Evolutionary conservation across 2,113 vertebrate genomes (phyloP), one percentile per base, ranked within the genome.

Genomic region (Gila orcuttii): DNA sequence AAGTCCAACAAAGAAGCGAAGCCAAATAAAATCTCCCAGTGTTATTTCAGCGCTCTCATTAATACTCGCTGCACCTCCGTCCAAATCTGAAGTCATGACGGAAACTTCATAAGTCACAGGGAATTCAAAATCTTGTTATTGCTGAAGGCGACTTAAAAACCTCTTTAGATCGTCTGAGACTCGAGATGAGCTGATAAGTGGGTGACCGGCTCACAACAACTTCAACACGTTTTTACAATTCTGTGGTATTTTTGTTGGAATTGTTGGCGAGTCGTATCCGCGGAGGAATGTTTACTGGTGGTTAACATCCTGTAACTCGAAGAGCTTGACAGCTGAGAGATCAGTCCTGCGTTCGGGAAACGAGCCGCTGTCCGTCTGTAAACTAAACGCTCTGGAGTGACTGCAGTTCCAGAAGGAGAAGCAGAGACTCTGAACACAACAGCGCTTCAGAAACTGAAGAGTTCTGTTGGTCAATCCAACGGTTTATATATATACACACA

Each of bases 21-120:
- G 89, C 55, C 91, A 92, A 93, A 83, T 68, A 82, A 91, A 91
- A 92, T 88, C 68, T 87, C 71, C 57, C 13, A 2, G 52, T 92
- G 89, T 91, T 93, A 83, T 91, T 93, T 91, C 88, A 91, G 79
- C 60, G 79, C 91, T 88, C 89, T 85, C 86, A 57, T 90, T 92
- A 91, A 91, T 85, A 83, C 81, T 81, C 66, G 59, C 45, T 33
- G 64, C 62, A 36, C 86, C 62, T 7, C 19, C 69, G 82, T 88
- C 76, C 73, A 71, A 85, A 85, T 19, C 74, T 92, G 86, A 92
- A 86, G 87, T 90, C 88, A 90, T 85, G 52, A 55, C 31, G 73
- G 71, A 83, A 73, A 64, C 62, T 71, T 80, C 82, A 66, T 39
- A 64, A 79, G 71, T 85, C 68, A 31, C n/a, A 8, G 25, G 79